phyloP scores from a whole-genome alignment of 2,888 invertebrate genomes.

The Dexiosoma caninum region DNA sequence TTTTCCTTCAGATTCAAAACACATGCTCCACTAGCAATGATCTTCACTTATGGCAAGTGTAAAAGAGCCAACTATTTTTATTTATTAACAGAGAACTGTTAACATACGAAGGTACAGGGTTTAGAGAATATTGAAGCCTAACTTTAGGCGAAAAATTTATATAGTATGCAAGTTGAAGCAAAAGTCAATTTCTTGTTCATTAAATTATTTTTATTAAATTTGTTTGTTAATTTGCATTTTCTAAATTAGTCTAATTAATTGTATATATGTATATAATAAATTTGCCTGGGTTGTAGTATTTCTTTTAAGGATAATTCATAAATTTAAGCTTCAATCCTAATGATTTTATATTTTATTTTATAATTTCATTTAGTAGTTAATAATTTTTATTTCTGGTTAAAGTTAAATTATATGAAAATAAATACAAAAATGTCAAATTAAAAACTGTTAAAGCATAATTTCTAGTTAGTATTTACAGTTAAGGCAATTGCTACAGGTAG shows the following conservation, averaged over 20 bases:
- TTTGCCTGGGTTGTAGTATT: background rate
- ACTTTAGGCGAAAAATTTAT: conserved; percentile 24
- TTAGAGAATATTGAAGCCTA: background rate
- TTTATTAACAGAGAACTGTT: background rate
- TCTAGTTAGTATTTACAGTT: conserved; percentile 24
- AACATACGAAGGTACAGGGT: background rate
- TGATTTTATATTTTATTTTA: background rate
- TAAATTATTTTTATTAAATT: background rate
- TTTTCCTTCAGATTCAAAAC: background rate
- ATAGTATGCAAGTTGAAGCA: background rate
- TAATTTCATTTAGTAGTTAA: background rate
- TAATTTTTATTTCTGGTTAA: background rate
- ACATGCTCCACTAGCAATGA: background rate
- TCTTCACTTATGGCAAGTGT: background rate
- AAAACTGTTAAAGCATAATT: background rate
- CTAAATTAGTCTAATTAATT: conserved; percentile 55
- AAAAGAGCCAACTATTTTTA: conserved; percentile 1
- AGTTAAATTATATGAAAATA: background rate
- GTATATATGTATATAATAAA: conserved; percentile 16
- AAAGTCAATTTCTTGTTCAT: background rate
- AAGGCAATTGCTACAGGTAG: conserved; percentile 5
- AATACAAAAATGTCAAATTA: background rate
- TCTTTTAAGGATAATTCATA: background rate
- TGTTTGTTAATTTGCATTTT: conserved; percentile 46
- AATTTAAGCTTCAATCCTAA: background rate